Percentiles rank a stretch among this genome's conserved stretches.
These are phyloP conservation scores for Temnothorax longispinosus DNA, from an alignment of 1,140 invertebrate genomes.

Conservation along the genomic window DNA sequence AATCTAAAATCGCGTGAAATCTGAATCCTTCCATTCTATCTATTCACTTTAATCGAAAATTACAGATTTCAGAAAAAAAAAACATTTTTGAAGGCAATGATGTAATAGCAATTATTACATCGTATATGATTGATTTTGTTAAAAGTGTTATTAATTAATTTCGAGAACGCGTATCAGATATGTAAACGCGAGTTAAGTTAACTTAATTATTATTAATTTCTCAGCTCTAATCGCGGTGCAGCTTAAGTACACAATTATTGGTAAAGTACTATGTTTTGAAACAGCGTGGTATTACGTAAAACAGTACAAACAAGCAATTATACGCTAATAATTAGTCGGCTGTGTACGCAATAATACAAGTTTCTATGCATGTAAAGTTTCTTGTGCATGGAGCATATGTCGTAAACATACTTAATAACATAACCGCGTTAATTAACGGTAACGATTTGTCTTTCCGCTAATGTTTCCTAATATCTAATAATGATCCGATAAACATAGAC, in stretches of 20 bases:
- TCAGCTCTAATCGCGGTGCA: background rate
- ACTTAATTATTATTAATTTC: constrained; percentile 29
- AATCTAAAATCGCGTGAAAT: constrained; percentile 63
- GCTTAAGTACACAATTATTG: constrained; percentile 40
- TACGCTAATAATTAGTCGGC: constrained; percentile 36
- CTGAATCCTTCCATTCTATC: constrained; percentile 37
- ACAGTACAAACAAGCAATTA: constrained; percentile 36
- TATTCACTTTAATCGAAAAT: constrained; percentile 36
- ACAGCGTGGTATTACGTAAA: constrained; percentile 2
- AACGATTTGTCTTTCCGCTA: constrained; percentile 56
- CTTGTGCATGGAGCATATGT: constrained; percentile 29
- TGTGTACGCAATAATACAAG: constrained; percentile 45
- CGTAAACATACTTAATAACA: constrained; percentile 54
- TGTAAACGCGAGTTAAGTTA: background rate
- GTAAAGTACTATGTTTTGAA: constrained; percentile 22
- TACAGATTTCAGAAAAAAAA: constrained; percentile 14
- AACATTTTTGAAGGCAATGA: background rate
- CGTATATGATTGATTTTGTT: background rate
- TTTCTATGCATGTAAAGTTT: constrained; percentile 35
- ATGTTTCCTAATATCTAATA: constrained; percentile 61
- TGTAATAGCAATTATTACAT: background rate
- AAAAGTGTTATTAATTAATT: constrained; percentile 11
- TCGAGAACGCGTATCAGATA: background rate
- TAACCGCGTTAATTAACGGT: constrained; percentile 51
- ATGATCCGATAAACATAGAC: constrained; percentile 54